Percentiles rank a stretch among this genome's conserved stretches.
Conservation (phyloP, 1,140 invertebrate species). For the Heliconius hewitsoni region DNA sequence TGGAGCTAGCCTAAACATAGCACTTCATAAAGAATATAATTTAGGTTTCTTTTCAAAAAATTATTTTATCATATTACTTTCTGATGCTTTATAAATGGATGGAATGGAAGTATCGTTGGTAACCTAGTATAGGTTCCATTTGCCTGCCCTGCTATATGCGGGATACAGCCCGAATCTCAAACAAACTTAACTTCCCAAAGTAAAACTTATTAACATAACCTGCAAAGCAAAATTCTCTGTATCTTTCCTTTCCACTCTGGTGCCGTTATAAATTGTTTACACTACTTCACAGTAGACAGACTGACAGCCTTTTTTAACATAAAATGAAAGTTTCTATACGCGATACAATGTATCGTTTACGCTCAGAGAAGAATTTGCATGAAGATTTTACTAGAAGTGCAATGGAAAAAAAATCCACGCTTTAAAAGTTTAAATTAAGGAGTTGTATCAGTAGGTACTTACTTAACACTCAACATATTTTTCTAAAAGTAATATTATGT, state of each 20-base stretch:
- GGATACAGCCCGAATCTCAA: no score
- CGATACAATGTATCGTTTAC: slow-evolving; percentile 7
- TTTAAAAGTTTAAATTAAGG: neutral
- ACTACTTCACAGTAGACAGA: slow-evolving; percentile 8
- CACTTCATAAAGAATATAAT: no score
- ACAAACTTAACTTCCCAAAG: neutral
- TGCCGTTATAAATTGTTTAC: slow-evolving; percentile 11
- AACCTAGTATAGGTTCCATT: no score
- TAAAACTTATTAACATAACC: neutral
- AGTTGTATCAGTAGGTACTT: neutral
- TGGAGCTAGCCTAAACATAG: no score
- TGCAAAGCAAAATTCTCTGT: neutral
- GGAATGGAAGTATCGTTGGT: no score
- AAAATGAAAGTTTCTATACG: slow-evolving; percentile 1
- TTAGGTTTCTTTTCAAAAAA: no score
- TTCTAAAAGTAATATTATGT: no score
- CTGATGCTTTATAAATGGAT: no score
- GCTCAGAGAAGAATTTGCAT: slow-evolving; percentile 7
- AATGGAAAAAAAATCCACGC: neutral
- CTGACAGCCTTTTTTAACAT: slow-evolving; percentile 5
- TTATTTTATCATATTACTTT: no score
- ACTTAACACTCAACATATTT: no score
- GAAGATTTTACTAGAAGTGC: slow-evolving; percentile 6
- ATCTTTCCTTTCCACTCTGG: neutral
- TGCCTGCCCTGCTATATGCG: no score